These are phyloP conservation scores for Hypothenemus hampei DNA, from an alignment of 1,140 invertebrate species.

Conservation along the genomic window DNA sequence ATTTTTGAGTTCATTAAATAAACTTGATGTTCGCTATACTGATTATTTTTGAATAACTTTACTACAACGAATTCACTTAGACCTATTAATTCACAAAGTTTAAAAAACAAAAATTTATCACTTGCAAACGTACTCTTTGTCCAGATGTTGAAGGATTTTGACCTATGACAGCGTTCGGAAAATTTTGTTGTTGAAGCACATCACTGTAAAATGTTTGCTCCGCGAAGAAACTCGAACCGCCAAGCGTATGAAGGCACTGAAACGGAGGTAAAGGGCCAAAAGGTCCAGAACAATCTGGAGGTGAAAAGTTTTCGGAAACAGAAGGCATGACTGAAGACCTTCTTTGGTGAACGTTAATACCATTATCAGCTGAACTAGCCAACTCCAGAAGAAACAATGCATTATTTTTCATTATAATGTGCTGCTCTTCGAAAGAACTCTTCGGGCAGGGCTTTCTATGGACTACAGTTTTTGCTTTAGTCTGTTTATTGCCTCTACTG, in stretches of 20 bases:
- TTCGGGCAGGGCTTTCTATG: conserved; percentile 39
- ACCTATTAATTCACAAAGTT: background rate
- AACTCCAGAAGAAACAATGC: conserved; percentile 91
- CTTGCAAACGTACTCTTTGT: conserved; percentile 47
- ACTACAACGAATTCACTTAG: background rate
- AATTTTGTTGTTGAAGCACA: conserved; percentile 48
- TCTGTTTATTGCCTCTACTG: conserved; percentile 44
- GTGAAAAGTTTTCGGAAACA: conserved; percentile 57
- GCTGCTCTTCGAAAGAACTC: conserved; percentile 54
- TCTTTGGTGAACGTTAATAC: conserved; percentile 48
- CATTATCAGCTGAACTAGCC: conserved; percentile 61
- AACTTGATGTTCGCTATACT: too few relatives aligned
- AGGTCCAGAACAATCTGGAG: conserved; percentile 51
- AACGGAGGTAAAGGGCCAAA: conserved; percentile 65
- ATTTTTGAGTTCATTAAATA: too few relatives aligned
- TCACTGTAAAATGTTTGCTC: conserved; percentile 53
- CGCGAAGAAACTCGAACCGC: conserved; percentile 55
- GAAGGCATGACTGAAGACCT: conserved; percentile 49
- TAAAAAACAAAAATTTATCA: too few relatives aligned
- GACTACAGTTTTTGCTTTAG: conserved; percentile 14
- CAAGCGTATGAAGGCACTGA: conserved; percentile 70
- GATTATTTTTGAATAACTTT: background rate
- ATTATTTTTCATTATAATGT: conserved; percentile 85
- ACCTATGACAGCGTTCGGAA: conserved; percentile 41
- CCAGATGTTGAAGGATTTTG: conserved; percentile 36